Evolutionary conservation across 2,888 invertebrate genomes (phyloP).

Genomic region (Mimas tiliae): DNA sequence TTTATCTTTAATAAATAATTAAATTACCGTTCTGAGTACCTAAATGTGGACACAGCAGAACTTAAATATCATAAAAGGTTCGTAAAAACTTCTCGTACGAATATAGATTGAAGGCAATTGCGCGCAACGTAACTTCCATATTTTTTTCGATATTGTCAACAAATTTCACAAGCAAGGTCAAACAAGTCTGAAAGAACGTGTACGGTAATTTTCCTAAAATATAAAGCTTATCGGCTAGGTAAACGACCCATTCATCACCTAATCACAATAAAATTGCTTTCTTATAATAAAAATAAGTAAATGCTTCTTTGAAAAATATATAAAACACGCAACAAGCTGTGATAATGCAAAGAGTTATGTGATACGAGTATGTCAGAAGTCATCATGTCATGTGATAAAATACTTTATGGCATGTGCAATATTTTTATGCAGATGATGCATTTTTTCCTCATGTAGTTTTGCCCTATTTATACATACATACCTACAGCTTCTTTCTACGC

Average conservation of each 20-base stretch:
- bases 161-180: conserved; percentile 1
- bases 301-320: neutral
- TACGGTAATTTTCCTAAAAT: conserved; percentile 13
- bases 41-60: neutral
- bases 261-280: neutral
- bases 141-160: neutral
- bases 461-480: no score
- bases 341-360: neutral
- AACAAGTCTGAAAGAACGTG: neutral
- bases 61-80: neutral
- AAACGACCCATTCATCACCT: conserved; percentile 4
- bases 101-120: neutral
- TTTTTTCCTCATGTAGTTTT: neutral
- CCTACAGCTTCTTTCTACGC: no score
- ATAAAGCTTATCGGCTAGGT: conserved; percentile 11
- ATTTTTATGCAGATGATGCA: neutral
- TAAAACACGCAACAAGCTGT: neutral
- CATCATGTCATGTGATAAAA: neutral
- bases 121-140: neutral
- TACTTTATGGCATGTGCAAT: neutral
- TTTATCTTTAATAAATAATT: no score
- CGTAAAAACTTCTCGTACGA: neutral
- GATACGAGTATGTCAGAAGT: no score
- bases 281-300: neutral
- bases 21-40: no score